phyloP scores from a whole-genome alignment of 2,888 invertebrate genomes.

The Lordiphosa fenestrarum region DNA sequence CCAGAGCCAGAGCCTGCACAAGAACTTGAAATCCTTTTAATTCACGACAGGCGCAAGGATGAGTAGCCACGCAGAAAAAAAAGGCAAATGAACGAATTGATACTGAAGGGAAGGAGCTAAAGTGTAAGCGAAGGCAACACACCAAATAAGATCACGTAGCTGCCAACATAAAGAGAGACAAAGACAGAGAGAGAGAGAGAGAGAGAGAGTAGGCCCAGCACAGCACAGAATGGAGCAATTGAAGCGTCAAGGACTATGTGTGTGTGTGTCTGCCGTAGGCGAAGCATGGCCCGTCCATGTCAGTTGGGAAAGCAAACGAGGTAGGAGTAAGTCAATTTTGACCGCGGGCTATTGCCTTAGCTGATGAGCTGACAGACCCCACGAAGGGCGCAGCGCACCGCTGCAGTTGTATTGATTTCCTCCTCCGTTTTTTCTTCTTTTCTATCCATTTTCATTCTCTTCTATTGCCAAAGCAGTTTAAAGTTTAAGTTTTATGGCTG shows the following conservation, averaged over 20 bases:
- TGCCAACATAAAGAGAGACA: slow-evolving; percentile 32
- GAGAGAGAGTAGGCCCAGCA: slow-evolving; percentile 47
- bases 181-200: slow-evolving; percentile 14
- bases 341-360: slow-evolving; percentile 73
- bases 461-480: slow-evolving; percentile 56
- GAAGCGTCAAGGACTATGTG: slow-evolving; percentile 47
- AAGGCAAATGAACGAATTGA: slow-evolving; percentile 67
- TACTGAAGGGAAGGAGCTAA: slow-evolving; percentile 47
- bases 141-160: slow-evolving; percentile 78
- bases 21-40: slow-evolving; percentile 72
- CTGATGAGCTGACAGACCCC: slow-evolving; percentile 56
- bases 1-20: slow-evolving; percentile 38
- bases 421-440: slow-evolving; percentile 11
- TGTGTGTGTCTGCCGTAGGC: slow-evolving; percentile 41
- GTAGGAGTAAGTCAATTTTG: slow-evolving; percentile 61
- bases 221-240: slow-evolving; percentile 58
- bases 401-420: slow-evolving; percentile 71
- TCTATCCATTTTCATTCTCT: neutral
- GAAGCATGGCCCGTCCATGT: slow-evolving; percentile 40
- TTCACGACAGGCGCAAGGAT: slow-evolving; percentile 70
- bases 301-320: slow-evolving; percentile 8
- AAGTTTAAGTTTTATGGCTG: slow-evolving; percentile 71
- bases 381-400: slow-evolving; percentile 31
- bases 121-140: slow-evolving; percentile 42
- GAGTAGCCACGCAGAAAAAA: slow-evolving; percentile 27